Evolutionary conservation across 2,797 vertebrate species (phyloP).

Genomic region (Chaenodraco wilsoni): DNA sequence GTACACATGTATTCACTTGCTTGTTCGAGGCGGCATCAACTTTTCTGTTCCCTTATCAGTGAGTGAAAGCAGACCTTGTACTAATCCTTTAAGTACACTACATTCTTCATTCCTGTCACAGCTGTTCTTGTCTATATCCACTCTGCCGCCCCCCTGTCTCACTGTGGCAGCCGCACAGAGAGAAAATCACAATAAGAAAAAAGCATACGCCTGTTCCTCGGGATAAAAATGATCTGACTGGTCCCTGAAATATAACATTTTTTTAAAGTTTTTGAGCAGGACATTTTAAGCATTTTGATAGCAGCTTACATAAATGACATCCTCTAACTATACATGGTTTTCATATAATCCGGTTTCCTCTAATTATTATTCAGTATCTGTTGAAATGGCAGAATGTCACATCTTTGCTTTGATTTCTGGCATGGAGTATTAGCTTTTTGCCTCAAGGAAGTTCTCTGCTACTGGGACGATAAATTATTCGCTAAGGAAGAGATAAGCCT

Average conservation of each 20-base stretch:
- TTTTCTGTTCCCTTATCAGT: constrained; percentile 43
- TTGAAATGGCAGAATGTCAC: neutral
- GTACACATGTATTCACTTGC: constrained; percentile 49
- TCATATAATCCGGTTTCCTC: neutral
- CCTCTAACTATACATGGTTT: neutral
- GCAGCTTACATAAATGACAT: neutral
- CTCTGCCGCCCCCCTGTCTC: constrained; percentile 27
- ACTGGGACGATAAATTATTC: neutral
- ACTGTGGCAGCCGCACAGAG: constrained; percentile 16
- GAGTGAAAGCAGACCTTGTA: constrained; percentile 77
- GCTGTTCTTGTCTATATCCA: constrained; percentile 87
- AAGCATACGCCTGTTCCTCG: constrained; percentile 6
- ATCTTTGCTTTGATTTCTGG: constrained; percentile 16
- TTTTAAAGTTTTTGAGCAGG: neutral
- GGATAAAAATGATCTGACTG: neutral
- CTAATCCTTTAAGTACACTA: constrained; percentile 75
- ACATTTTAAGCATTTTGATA: neutral
- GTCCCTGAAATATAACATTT: neutral
- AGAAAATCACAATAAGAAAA: constrained; percentile 26
- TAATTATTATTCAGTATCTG: neutral
- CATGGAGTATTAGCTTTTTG: constrained; percentile 3
- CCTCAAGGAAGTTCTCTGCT: neutral
- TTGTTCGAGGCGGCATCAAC: constrained; percentile 41
- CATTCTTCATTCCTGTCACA: constrained; percentile 79
- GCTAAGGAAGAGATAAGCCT: neutral